Conservation (phyloP, 2,797 vertebrate species). For the Pelobates cultripes region DNA sequence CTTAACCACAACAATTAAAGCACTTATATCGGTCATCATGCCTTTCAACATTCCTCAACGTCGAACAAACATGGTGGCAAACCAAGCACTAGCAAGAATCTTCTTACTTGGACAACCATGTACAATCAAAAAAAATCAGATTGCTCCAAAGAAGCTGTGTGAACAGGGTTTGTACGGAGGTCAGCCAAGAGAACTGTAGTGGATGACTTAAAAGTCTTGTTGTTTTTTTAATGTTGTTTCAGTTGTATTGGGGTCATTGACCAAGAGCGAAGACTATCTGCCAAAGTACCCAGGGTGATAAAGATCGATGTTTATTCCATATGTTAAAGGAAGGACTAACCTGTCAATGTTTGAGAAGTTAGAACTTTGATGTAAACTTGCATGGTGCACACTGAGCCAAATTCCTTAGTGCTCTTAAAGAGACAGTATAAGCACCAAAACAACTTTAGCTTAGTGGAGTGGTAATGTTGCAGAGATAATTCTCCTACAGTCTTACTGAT, state of each 20-base stretch:
- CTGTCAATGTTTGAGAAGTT: conserved; percentile 9
- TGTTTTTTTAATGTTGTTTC: conserved; percentile 7
- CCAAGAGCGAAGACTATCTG: conserved; percentile 21
- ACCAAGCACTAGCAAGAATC: conserved; percentile 8
- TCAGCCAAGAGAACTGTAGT: conserved; percentile 27
- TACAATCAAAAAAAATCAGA: not conserved
- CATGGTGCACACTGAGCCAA: not conserved
- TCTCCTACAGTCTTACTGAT: no score
- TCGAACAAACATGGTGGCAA: not conserved
- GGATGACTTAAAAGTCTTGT: conserved; percentile 9
- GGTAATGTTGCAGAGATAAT: no score
- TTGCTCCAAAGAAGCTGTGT: conserved; percentile 20
- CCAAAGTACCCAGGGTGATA: conserved; percentile 17
- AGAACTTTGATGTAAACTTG: conserved; percentile 5
- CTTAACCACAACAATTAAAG: no score
- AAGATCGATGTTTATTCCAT: not conserved
- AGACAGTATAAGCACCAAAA: no score
- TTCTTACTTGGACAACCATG: not conserved
- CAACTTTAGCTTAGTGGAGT: no score
- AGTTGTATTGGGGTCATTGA: conserved; percentile 38
- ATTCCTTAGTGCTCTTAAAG: no score
- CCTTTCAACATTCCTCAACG: not conserved
- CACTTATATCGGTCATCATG: no score
- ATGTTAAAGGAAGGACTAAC: not conserved
- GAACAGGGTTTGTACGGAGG: conserved; percentile 21